phyloP scores from a whole-genome alignment of 2,888 invertebrate species.

The Drosophila mimetica region DNA sequence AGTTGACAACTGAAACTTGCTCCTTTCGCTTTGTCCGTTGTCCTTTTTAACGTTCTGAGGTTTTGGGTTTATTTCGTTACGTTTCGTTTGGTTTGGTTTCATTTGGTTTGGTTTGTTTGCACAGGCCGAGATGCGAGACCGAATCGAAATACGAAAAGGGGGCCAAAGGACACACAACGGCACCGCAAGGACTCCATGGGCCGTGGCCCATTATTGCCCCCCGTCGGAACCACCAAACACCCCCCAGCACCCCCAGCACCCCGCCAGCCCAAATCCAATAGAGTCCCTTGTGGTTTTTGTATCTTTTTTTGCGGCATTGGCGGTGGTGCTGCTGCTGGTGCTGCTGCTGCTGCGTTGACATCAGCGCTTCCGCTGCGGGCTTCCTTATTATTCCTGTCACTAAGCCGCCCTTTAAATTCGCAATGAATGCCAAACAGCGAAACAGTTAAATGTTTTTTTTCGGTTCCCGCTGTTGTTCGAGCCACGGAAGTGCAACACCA shows the following conservation, averaged over 20 bases:
- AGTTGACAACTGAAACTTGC: slow-evolving; percentile 47
- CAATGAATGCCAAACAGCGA: slow-evolving; percentile 78
- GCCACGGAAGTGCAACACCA: slow-evolving; percentile 69
- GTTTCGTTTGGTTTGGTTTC: slow-evolving; percentile 66
- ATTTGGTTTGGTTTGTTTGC: slow-evolving; percentile 60
- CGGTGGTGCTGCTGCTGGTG: background rate
- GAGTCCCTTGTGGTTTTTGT: slow-evolving; percentile 41
- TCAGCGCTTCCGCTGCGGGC: slow-evolving; percentile 75
- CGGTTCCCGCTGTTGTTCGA: slow-evolving; percentile 34
- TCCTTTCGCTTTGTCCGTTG: slow-evolving; percentile 44
- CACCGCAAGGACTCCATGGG: slow-evolving; percentile 62
- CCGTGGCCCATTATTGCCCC: slow-evolving; percentile 65
- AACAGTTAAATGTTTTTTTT: slow-evolving; percentile 72
- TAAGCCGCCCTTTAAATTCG: slow-evolving; percentile 79
- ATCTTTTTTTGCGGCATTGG: slow-evolving; percentile 24
- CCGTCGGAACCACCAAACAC: slow-evolving; percentile 1
- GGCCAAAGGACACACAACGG: slow-evolving; percentile 38
- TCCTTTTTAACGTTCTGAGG: slow-evolving; percentile 76
- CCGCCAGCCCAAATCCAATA: slow-evolving; percentile 8
- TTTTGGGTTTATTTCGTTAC: slow-evolving; percentile 76
- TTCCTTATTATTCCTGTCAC: slow-evolving; percentile 79
- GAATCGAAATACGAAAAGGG: slow-evolving; percentile 52
- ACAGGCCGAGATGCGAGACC: slow-evolving; percentile 57
- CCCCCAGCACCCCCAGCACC: background rate
- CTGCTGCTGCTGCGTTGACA: slow-evolving; percentile 60